These are phyloP conservation scores for Euura saliciscinereae DNA, from an alignment of 1,140 invertebrate species.

Conservation along the genomic window DNA sequence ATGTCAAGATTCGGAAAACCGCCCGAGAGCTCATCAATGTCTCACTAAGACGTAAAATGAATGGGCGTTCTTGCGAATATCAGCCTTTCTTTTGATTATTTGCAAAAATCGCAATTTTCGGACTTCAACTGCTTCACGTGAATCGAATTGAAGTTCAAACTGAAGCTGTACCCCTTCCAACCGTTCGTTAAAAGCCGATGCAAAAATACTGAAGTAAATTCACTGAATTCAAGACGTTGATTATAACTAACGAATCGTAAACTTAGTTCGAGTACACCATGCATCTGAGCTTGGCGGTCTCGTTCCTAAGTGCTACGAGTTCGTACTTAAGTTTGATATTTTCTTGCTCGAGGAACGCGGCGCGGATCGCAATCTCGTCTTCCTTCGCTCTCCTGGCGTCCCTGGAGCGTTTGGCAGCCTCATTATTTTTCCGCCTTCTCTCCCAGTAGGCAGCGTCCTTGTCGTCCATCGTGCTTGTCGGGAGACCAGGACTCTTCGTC, in stretches of 20 bases:
- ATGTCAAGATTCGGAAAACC: no score
- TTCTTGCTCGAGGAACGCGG: conserved; percentile 85
- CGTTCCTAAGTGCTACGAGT: conserved; percentile 64
- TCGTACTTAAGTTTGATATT: conserved; percentile 71
- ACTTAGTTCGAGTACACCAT: conserved; percentile 54
- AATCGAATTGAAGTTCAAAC: no score
- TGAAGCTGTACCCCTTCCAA: no score
- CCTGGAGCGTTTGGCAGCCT: conserved; percentile 92
- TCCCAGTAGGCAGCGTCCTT: conserved; percentile 89
- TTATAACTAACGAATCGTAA: neutral
- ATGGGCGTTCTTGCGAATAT: no score
- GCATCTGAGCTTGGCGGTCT: conserved; percentile 65
- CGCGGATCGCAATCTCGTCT: conserved; percentile 88
- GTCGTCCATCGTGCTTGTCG: conserved; percentile 50
- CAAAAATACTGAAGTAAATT: no score
- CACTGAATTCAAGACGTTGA: no score
- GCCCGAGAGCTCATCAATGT: no score
- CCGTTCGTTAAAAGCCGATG: no score
- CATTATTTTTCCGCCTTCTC: conserved; percentile 90
- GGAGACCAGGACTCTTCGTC: conserved; percentile 37
- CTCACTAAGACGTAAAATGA: no score
- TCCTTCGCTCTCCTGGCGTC: conserved; percentile 90
- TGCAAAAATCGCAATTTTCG: no score
- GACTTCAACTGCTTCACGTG: no score
- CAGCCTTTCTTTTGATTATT: no score